Evolutionary conservation across 2,797 vertebrate genomes (phyloP), one percentile per base, ranked within the genome.

Genomic region (Cygnus olor): DNA sequence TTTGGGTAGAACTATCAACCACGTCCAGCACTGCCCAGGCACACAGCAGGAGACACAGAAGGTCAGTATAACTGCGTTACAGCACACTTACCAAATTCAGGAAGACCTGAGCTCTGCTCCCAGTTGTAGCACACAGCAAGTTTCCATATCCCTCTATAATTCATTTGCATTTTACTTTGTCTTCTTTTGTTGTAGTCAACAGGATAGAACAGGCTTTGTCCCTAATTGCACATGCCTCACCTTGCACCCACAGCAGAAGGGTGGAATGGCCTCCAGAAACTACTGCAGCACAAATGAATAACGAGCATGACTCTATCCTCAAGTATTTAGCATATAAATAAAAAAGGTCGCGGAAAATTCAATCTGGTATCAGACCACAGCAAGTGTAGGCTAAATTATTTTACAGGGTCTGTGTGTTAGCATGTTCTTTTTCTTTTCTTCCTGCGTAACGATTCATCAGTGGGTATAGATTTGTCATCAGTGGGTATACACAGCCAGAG

Each of bases 401-500:
- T 70, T 21, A 66, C 2, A 45, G 24, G 5, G n/a, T 40, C 54
- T 53, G 25, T 7, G 8, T 15, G 22, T 56, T 3, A 61, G 30
- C 64, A 9, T 15, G 69, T 45, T 71, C 65, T 10, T 38, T 38
- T 38, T 38, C 38, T 38, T 38, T 12, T 19, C 38, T 54, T 83
- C 74, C 36, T 42, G 45, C 38, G 49, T 65, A 85, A 77, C 6
- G 64, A 87, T 63, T 47, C 30, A 56, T 9, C 61, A 45, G 9
- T 1, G 21, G 77, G 73, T 36, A 60, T 34, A 70, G 68, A 69
- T 2, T 38, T 38, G 36, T 38, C 36, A 38, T 38, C 36, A 38
- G 2, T 14, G 24, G 21, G 21, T 18, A 47, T 7, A 0, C 11
- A 47, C 20, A 0, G 0, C 44, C 76, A 58, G 28, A 44, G 69